phyloP scores from a whole-genome alignment of 1,140 invertebrate species.

The Diplogasteroides magnus region DNA sequence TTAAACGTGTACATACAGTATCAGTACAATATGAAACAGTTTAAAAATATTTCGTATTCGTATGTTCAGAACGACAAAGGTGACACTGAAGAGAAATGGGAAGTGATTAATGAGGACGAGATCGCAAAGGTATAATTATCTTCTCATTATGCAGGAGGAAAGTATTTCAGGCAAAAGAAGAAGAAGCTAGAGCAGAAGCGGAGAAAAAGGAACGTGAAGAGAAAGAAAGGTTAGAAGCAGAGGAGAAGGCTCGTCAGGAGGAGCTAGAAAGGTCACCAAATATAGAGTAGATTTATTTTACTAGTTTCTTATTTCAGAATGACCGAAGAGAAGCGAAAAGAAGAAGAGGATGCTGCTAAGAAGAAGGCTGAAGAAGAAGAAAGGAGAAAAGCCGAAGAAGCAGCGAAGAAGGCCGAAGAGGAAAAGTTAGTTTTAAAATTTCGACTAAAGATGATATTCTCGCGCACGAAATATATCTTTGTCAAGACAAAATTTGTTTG shows the following conservation, averaged over 20 bases:
- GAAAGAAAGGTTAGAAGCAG: background rate
- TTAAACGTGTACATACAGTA: too few relatives aligned
- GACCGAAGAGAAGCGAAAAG: background rate
- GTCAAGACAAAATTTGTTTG: too few relatives aligned
- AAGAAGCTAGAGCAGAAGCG: background rate
- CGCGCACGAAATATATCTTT: too few relatives aligned
- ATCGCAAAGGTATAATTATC: background rate
- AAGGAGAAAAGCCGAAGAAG: slow-evolving; percentile 5
- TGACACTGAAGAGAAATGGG: background rate
- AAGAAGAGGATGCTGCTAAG: slow-evolving; percentile 1
- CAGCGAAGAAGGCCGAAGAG: slow-evolving; percentile 13
- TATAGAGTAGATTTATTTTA: background rate
- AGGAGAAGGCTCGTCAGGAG: slow-evolving; percentile 6
- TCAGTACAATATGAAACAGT: too few relatives aligned
- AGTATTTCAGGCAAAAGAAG: background rate
- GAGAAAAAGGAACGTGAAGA: background rate
- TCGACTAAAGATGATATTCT: slow-evolving; percentile 12
- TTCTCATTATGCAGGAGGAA: background rate
- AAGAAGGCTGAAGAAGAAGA: slow-evolving; percentile 20
- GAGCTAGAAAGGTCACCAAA: background rate
- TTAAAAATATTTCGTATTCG: too few relatives aligned
- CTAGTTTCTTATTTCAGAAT: background rate
- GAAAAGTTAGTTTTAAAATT: background rate
- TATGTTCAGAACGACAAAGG: background rate
- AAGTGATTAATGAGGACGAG: background rate